Base-by-base conservation (phyloP, 92 coral and sea anemone species). In the Phenganax subtilis region DNA sequence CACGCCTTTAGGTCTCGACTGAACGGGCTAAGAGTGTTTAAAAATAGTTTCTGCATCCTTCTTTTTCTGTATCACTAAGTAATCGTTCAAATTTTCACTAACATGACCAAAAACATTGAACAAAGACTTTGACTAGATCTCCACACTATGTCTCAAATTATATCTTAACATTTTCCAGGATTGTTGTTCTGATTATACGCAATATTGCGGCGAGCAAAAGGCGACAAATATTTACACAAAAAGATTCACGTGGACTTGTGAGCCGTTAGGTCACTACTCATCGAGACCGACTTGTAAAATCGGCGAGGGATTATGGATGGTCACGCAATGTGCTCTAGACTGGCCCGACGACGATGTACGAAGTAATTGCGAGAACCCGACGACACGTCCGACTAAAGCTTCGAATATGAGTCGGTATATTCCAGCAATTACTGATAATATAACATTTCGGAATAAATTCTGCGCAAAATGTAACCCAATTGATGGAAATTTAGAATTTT, bases 401-500 rank as follows among this genome's bases (percentile, higher is more conserved):
- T 51, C 67, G 12, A 69, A 58, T 51, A 76, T 59, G 68, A 51
- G 53, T 30, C 71, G 83, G 2, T 47, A 10, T 57, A 14, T 77
- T 9, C 87, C 87, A 15, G 80, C 80, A 60, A 25, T 80, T 10
- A 54, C 60, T 27, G 60, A 12, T 9, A 58, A 75, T n/a, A 51
- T 67, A 0, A 85, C 87, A 6, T 85, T 70, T 56, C 81, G 83
- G 57, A 85, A 85, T 72, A 64, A 57, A 27, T 72, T 73, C 75
- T 85, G 87, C 44, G 87, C 87, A 7, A 15, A 51, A n/a, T 85
- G 87, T 51, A 75, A 85, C 72, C 75, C 53, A 27, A 58, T 75
- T 28, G 12, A 6, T 37, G 73, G n/a, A 29, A 55, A 55, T 17
- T 66, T 63, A 30, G 71, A 71, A 52, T 71, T 14, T 31, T 81